Base-by-base conservation (phyloP, 2,113 vertebrate genomes). In the Sceloporus undulatus region DNA sequence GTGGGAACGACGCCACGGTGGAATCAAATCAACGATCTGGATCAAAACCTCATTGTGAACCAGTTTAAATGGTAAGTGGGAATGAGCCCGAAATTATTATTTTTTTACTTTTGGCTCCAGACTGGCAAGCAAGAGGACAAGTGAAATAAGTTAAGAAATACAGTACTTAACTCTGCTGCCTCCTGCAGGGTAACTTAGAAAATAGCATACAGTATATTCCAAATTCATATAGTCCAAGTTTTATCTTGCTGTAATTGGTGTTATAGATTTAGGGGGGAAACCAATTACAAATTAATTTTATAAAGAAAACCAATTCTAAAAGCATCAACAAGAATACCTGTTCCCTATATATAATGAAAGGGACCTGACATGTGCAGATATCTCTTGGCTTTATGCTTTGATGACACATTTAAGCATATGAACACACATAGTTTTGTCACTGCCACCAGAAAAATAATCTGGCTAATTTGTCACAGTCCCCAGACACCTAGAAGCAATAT, bases 111-210 rank as follows among this genome's bases (percentile, higher is more conserved):
- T 66, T 76, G 54, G 34, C 65, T 68, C 52, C 85, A 68, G n/a
- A 54, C 65, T 2, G 0, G 40, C 0, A 4, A 29, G 1, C 10
- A 6, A 34, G 34, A 34, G 10, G 18, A 18, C 40, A 68, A 42
- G 21, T 62, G 40, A 8, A 5, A 71, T n/a, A 38, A 40, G 10
- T 38, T 34, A 2, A 56, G 77, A 65, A 40, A 16, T 6, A 14
- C 48, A 40, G 10, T 6, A 14, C 48, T 80, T 2, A 68, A 29
- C 13, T 91, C 34, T 95, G 93, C 93, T 94, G 94, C 95, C 93
- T 71, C 90, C 95, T 92, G 85, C 91, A 82, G 95, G 88, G 87
- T 90, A 81, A 0, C 10, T 40, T 9, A 54, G 23, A 18, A 71
- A 66, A 89, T 29, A 19, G 59, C 40, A 18, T 68, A n/a, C n/a